Percentiles rank a stretch among this genome's conserved stretches.
Evolutionary conservation across 2,113 vertebrate species (phyloP).

Genomic region (Bubo blakistoni): DNA sequence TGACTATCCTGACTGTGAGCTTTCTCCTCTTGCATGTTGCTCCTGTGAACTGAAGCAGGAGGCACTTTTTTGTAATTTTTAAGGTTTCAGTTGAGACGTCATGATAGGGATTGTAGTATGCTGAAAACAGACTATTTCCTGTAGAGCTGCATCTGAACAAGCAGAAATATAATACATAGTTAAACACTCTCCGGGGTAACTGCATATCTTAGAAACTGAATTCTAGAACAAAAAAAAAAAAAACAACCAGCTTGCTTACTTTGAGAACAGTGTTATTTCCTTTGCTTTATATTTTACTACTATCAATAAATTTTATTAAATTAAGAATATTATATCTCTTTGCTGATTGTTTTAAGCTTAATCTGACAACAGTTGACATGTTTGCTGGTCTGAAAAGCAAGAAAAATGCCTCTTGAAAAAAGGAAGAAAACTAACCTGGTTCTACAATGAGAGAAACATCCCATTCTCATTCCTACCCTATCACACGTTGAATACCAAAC

Average conservation of each 20-base stretch:
- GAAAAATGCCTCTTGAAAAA: neutral
- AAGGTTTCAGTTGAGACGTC: neutral
- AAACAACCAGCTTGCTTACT: neutral
- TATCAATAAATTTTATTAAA: neutral
- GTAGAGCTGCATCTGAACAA: neutral
- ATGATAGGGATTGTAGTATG: neutral
- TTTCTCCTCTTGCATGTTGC: neutral
- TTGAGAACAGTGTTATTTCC: neutral
- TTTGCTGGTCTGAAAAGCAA: neutral
- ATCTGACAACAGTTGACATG: neutral
- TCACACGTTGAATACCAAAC: neutral
- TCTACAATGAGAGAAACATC: neutral
- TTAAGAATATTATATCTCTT: neutral
- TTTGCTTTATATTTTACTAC: neutral
- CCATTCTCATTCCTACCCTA: neutral
- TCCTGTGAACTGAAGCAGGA: neutral
- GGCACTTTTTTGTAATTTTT: neutral
- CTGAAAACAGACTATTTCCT: neutral
- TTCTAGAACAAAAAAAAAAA: neutral
- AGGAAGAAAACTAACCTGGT: neutral
- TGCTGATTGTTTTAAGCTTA: neutral
- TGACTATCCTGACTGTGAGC: neutral
- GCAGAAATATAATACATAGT: neutral
- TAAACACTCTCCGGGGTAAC: neutral
- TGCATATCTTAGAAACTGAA: neutral